Percentiles rank a stretch among this genome's conserved stretches.
phyloP scores from a whole-genome alignment of 1,140 invertebrate genomes.

The Subanguina moxae region DNA sequence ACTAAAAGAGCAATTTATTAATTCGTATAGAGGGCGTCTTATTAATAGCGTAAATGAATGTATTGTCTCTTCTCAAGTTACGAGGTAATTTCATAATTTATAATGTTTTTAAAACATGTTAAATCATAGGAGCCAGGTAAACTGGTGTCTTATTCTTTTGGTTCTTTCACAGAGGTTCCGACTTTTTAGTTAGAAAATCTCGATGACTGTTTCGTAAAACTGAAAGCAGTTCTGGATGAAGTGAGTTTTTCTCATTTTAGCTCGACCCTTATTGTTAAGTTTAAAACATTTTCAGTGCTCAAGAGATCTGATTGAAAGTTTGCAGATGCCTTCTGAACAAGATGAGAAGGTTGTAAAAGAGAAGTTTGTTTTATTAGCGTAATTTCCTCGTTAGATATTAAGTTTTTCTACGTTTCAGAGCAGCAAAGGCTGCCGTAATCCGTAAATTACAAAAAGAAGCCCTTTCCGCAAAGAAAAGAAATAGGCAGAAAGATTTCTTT shows the following conservation, averaged over 20 bases:
- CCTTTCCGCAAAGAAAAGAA: not conserved
- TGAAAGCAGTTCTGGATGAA: slow-evolving; percentile 24
- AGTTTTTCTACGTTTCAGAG: slow-evolving; percentile 16
- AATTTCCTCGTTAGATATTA: not conserved
- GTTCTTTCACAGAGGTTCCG: slow-evolving; percentile 8
- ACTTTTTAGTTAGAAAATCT: slow-evolving; percentile 37
- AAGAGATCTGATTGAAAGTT: slow-evolving; percentile 15
- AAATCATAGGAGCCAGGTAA: not conserved
- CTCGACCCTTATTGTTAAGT: no score
- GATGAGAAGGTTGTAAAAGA: slow-evolving; percentile 25
- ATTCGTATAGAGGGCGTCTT: slow-evolving; percentile 24
- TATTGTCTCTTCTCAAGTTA: slow-evolving; percentile 23
- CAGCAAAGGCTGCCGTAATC: not conserved
- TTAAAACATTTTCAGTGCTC: slow-evolving; percentile 2
- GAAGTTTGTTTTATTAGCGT: slow-evolving; percentile 18
- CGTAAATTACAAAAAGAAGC: slow-evolving; percentile 11
- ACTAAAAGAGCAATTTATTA: slow-evolving; percentile 24
- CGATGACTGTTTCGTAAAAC: slow-evolving; percentile 42
- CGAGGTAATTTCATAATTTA: no score
- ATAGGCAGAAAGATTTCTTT: slow-evolving; percentile 1
- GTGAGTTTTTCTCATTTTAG: no score
- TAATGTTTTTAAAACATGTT: not conserved
- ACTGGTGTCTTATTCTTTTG: not conserved
- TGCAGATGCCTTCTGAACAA: slow-evolving; percentile 14
- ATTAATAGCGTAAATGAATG: slow-evolving; percentile 35